These are phyloP conservation scores for Oncorhynchus tshawytscha DNA, from an alignment of 2,113 vertebrate species.

Conservation along the genomic window DNA sequence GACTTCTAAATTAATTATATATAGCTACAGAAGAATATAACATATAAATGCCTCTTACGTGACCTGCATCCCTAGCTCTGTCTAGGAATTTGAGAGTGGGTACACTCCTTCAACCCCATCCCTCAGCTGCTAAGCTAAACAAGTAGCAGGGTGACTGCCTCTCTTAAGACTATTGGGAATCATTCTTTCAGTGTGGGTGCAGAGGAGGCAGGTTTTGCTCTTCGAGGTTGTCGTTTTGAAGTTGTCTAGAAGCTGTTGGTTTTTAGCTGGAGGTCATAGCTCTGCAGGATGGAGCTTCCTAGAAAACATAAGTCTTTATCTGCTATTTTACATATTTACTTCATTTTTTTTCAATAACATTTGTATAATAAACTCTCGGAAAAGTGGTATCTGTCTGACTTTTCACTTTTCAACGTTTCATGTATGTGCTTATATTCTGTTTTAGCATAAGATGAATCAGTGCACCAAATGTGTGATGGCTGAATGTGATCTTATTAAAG, in stretches of 20 bases:
- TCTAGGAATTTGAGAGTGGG: too few species aligned
- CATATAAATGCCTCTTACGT: slow-evolving; percentile 52
- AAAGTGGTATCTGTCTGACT: slow-evolving; percentile 41
- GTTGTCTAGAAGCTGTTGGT: slow-evolving; percentile 24
- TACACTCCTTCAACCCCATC: too few species aligned
- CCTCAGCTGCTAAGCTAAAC: too few species aligned
- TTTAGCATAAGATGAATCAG: slow-evolving; percentile 38
- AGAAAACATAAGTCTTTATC: slow-evolving; percentile 41
- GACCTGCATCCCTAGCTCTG: too few species aligned
- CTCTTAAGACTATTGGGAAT: slow-evolving; percentile 53
- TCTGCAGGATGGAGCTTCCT: slow-evolving; percentile 72
- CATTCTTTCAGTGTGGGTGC: slow-evolving; percentile 41
- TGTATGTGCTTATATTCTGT: slow-evolving; percentile 43
- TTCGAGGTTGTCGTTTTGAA: slow-evolving; percentile 7
- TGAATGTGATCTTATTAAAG: slow-evolving; percentile 65
- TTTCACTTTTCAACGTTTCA: slow-evolving; percentile 9
- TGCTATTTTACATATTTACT: slow-evolving; percentile 37
- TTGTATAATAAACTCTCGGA: slow-evolving; percentile 47
- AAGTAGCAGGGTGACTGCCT: slow-evolving; percentile 1
- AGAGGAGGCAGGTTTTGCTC: slow-evolving; percentile 26
- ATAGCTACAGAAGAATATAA: slow-evolving; percentile 15
- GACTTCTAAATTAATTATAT: slow-evolving; percentile 14
- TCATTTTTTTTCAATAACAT: slow-evolving; percentile 6
- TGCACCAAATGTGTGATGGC: slow-evolving; percentile 32
- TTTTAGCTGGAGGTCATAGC: slow-evolving; percentile 22